Conservation (phyloP, 1,140 invertebrate species). For the Brevipalpus yothersi region DNA sequence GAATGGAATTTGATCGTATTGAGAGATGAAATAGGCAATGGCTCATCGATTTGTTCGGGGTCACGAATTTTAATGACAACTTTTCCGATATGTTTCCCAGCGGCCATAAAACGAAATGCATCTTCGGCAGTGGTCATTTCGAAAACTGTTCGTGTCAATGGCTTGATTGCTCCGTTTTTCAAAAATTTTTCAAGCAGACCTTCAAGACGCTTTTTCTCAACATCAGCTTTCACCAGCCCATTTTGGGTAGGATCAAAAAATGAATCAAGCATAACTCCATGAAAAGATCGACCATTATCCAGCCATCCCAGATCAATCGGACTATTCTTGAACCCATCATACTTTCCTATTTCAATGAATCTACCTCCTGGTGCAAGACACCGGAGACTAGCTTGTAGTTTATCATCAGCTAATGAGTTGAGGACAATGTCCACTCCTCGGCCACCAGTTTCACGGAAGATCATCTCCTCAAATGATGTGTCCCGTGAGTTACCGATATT, state of each 20-base stretch:
- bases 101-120: conserved; percentile 85
- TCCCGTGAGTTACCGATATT: conserved; percentile 81
- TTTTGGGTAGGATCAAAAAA: conserved; percentile 33
- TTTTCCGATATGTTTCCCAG: conserved; percentile 89
- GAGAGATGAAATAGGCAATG: conserved; percentile 34
- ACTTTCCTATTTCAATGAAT: conserved; percentile 92
- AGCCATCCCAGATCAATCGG: conserved; percentile 32
- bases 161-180: conserved; percentile 50
- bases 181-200: conserved; percentile 51
- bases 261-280: conserved; percentile 77
- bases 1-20: conserved; percentile 47
- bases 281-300: conserved; percentile 74
- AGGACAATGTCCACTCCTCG: conserved; percentile 37
- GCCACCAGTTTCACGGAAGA: conserved; percentile 47
- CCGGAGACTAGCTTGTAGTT: conserved; percentile 62
- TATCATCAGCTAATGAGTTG: conserved; percentile 39
- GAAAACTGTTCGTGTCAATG: conserved; percentile 55
- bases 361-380: conserved; percentile 67
- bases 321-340: conserved; percentile 70
- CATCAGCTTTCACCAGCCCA: conserved; percentile 31
- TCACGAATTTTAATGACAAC: conserved; percentile 28
- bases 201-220: conserved; percentile 31
- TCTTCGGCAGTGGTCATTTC: conserved; percentile 60
- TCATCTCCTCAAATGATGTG: conserved; percentile 62
- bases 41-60: conserved; percentile 19